Base-by-base conservation (phyloP, 2,113 vertebrate genomes). In the Chinchilla lanigera region DNA sequence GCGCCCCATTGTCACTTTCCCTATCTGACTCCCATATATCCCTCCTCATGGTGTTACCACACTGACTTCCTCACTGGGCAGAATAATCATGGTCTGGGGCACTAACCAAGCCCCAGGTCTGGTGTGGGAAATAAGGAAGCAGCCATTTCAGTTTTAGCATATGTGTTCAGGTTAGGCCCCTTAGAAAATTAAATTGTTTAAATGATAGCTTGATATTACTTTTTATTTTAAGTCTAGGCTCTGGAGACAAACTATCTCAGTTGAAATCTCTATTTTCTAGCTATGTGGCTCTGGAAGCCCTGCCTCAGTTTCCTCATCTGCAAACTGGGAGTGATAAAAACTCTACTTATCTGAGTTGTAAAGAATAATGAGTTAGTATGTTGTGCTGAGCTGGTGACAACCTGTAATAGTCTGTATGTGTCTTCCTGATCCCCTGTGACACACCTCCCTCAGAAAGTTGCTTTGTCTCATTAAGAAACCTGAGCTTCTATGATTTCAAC, bases 221-320 rank as follows among this genome's bases (percentile, higher is more conserved):
- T 56, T 61, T 91, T 61, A 67, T 90, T 85, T 75, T 38, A 82
- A 87, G 44, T 28, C 20, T 5, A 83, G 35, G 22, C 17, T 63
- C 82, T 90, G 22, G 17, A 85, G 61, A 41, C 86, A 89, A 61
- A 4, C 44, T 44, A 24, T 69, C 28, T 44, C 8, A 6, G 22
- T 33, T 6, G 10, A 67, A 89, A n/a, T 86, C 54, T 96, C 77
- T 95, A 28, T 69, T 67, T 60, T 38, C 1, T 30, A 71, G 52
- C n/a, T 73, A 2, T 17, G 19, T 78, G 69, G 38, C 56, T 65
- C 22, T 47, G 52, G 77, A 63, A 89, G n/a, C 20, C 22, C 17
- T 38, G 56, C 50, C 96, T 97, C 69, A 84, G 81, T 92, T 69
- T 80, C 44, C 77, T 63, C 19, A 19, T 65, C 95, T 96, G 20